These are phyloP conservation scores for Cyrtodaria siliqua DNA, from an alignment of 2,888 invertebrate species.

Conservation along the genomic window DNA sequence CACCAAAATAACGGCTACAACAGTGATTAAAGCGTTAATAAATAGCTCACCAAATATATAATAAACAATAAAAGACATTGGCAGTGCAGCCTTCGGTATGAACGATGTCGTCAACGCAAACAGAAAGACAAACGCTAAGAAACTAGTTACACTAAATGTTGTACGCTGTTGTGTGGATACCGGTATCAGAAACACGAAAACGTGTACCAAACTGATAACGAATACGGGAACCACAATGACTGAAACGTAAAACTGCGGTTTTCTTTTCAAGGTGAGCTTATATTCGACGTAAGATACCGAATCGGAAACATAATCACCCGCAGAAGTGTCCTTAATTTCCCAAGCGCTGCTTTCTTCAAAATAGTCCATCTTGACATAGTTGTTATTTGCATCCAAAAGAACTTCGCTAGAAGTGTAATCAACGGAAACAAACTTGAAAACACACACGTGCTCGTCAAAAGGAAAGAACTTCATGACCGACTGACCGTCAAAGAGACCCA, in stretches of 20 bases:
- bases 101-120: constrained; percentile 8
- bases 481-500: constrained; percentile 19
- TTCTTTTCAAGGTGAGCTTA: constrained; percentile 21
- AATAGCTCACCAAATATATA: constrained; percentile 26
- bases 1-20: background rate
- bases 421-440: constrained; percentile 9
- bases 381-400: constrained; percentile 3
- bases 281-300: constrained; percentile 21
- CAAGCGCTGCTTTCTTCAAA: constrained; percentile 18
- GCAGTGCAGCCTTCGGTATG: constrained; percentile 17
- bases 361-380: background rate
- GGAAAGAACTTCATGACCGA: constrained; percentile 36
- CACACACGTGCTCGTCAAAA: constrained; percentile 31
- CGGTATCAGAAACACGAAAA: constrained; percentile 26
- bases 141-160: constrained; percentile 18
- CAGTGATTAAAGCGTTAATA: constrained; percentile 7
- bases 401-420: constrained; percentile 24
- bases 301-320: background rate
- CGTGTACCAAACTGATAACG: constrained; percentile 18
- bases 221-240: constrained; percentile 17
- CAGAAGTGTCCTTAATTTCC: constrained; percentile 21
- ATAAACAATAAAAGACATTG: constrained; percentile 23
- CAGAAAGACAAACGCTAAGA: constrained; percentile 12
- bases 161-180: background rate
- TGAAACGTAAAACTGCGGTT: constrained; percentile 6